A percentile compares a stretch with the other conserved stretches of the same genome.
phyloP scores from a whole-genome alignment of 1,140 invertebrate species.

The Nebria ingens region DNA sequence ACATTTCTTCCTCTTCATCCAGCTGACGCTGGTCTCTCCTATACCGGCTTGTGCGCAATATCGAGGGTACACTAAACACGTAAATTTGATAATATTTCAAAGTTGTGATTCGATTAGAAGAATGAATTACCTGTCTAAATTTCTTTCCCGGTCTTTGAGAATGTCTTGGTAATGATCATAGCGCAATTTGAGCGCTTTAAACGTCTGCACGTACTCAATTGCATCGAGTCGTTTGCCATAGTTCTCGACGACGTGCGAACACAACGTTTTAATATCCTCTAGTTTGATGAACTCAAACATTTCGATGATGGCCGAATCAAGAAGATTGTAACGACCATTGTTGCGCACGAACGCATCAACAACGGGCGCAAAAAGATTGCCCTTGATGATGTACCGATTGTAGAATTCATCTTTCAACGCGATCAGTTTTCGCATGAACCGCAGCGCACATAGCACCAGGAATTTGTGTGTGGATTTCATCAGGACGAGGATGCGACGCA shows the following conservation, averaged over 20 bases:
- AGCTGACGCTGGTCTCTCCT: slow-evolving; percentile 82
- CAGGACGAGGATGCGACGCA: slow-evolving; percentile 86
- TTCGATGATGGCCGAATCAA: slow-evolving; percentile 98
- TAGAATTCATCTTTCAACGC: slow-evolving; percentile 98
- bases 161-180: slow-evolving; percentile 94
- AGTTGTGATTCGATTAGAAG: not conserved
- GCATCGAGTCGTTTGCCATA: slow-evolving; percentile 88
- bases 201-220: slow-evolving; percentile 95
- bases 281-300: slow-evolving; percentile 98
- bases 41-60: slow-evolving; percentile 70
- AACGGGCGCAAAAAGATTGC: slow-evolving; percentile 89
- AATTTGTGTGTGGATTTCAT: slow-evolving; percentile 98
- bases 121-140: slow-evolving; percentile 51
- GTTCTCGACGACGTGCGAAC: slow-evolving; percentile 88
- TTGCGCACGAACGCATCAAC: slow-evolving; percentile 94
- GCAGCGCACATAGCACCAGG: slow-evolving; percentile 88
- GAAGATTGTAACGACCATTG: slow-evolving; percentile 90
- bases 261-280: slow-evolving; percentile 93
- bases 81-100: not conserved
- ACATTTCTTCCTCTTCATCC: slow-evolving; percentile 97
- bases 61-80: slow-evolving; percentile 50
- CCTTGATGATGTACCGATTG: slow-evolving; percentile 90
- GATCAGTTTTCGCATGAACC: slow-evolving; percentile 95
- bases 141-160: slow-evolving; percentile 71
- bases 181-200: slow-evolving; percentile 79